Base-by-base conservation (phyloP, 2,888 invertebrate genomes). In the Volucella inanis region DNA sequence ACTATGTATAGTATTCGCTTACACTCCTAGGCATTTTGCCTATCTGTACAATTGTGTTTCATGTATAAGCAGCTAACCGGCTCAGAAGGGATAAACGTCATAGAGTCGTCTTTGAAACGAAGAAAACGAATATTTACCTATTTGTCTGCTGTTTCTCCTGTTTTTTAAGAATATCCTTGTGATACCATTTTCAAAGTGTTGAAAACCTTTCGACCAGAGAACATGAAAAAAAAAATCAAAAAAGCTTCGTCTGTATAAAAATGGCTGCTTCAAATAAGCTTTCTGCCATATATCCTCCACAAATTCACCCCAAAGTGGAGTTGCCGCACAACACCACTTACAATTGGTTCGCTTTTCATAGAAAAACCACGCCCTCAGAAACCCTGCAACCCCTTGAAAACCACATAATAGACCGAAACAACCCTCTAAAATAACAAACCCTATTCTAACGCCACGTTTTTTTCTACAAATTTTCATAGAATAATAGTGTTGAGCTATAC, bases 391-490 rank as follows among this genome's bases (percentile, higher is more conserved):
- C 12, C 50, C 76, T 70, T 55, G 39, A 62, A 47, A 77, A 62
- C 70, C 68, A 10, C 54, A 77, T 67, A 76, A 76, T 67, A 22
- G 11, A 49, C 38, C 31, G 15, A 50, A 70, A 22, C 70, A 70
- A 77, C 77, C 77, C 77, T 77, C 77, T 62, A 70, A 70, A 68
- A 77, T 55, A 77, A 77, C 77, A 70, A 76, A 61, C 61, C 67
- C 67, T 61, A 18, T 49, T 50, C 45, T 57, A 55, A 64, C 62
- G 62, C 62, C 41, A 41, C 31, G 39, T 31, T 31, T 4, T 6
- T 31, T 31, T 6, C 6, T 31, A 31, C 31, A 31, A 31, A 31
- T 31, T 31, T 31, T 31, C 31, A 15, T 41, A 22, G 22, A 18
- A 9, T 72, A 11, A 10, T 55, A 41, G 49, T 65, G 57, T 54